Evolutionary conservation across 2,888 invertebrate genomes (phyloP).

Genomic region (Ennomos fuscantarius): DNA sequence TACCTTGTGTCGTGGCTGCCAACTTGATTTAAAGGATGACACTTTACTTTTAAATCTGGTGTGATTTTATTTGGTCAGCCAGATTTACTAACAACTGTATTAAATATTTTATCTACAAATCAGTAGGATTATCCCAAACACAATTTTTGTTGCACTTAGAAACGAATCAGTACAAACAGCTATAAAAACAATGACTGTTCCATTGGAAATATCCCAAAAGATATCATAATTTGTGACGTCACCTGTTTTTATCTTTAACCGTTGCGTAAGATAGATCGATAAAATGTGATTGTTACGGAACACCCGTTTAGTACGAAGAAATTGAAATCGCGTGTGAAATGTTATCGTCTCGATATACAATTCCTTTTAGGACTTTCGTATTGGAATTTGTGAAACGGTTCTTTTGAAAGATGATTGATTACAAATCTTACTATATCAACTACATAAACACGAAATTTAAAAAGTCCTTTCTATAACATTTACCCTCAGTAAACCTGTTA

Average conservation of each 20-base stretch:
- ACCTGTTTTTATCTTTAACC: slow-evolving; percentile 28
- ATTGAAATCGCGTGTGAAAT: slow-evolving; percentile 46
- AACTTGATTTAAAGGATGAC: too few species aligned
- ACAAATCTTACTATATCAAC: background rate
- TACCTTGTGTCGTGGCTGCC: too few species aligned
- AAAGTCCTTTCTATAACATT: too few species aligned
- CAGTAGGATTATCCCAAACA: too few species aligned
- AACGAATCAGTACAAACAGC: background rate
- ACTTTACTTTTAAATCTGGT: too few species aligned
- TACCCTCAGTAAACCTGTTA: too few species aligned
- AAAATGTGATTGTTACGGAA: slow-evolving; percentile 36
- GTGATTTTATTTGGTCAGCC: too few species aligned
- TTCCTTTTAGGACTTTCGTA: slow-evolving; percentile 9
- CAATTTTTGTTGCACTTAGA: too few species aligned
- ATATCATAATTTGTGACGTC: slow-evolving; percentile 27
- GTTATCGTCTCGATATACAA: slow-evolving; percentile 31
- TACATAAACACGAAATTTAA: too few species aligned
- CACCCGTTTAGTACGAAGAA: slow-evolving; percentile 19
- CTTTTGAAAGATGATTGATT: background rate
- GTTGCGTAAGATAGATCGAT: slow-evolving; percentile 35
- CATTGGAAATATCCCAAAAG: slow-evolving; percentile 11
- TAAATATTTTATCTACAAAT: too few species aligned
- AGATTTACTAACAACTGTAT: too few species aligned
- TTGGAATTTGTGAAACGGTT: slow-evolving; percentile 14
- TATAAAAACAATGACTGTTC: slow-evolving; percentile 3